Percentiles rank a stretch among this genome's conserved stretches.
phyloP scores from a whole-genome alignment of 2,888 invertebrate genomes.

The Tipula helvola region DNA sequence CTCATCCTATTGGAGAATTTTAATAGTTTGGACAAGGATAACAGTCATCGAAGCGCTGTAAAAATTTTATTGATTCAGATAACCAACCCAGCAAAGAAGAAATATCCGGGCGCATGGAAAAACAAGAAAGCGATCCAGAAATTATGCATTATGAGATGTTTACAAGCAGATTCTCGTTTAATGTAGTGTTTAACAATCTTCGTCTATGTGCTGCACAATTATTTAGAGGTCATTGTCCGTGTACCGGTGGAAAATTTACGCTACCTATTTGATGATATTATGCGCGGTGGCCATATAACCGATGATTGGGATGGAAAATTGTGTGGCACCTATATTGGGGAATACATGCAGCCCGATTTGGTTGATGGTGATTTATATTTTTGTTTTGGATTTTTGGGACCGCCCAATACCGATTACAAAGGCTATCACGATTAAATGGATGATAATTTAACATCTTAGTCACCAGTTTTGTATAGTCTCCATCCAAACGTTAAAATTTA shows the following conservation, averaged over 20 bases:
- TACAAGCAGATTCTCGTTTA: conserved; percentile 77
- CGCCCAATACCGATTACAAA: conserved; percentile 75
- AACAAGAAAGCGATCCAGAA: conserved; percentile 73
- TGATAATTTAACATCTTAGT: conserved; percentile 73
- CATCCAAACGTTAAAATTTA: conserved; percentile 95
- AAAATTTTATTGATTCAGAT: conserved; percentile 83
- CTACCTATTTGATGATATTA: conserved; percentile 91
- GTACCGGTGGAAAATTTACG: conserved; percentile 92
- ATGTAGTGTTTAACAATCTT: conserved; percentile 80
- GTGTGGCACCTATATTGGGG: conserved; percentile 73
- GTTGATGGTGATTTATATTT: conserved; percentile 73
- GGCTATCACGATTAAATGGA: conserved; percentile 85
- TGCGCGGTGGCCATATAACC: conserved; percentile 96
- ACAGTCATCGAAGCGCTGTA: conserved; percentile 84
- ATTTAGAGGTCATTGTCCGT: conserved; percentile 73
- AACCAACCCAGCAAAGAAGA: conserved; percentile 87
- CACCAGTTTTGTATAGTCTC: conserved; percentile 80
- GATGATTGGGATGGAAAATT: conserved; percentile 90
- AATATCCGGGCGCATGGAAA: conserved; percentile 94
- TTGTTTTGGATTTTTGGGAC: conserved; percentile 74
- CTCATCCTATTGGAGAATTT: conserved; percentile 66
- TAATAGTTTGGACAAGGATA: conserved; percentile 75
- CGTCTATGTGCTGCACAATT: conserved; percentile 80
- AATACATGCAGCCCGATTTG: conserved; percentile 78
- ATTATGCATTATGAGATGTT: conserved; percentile 82